phyloP scores from a whole-genome alignment of 1,140 invertebrate species.

The Portunus trituberculatus region DNA sequence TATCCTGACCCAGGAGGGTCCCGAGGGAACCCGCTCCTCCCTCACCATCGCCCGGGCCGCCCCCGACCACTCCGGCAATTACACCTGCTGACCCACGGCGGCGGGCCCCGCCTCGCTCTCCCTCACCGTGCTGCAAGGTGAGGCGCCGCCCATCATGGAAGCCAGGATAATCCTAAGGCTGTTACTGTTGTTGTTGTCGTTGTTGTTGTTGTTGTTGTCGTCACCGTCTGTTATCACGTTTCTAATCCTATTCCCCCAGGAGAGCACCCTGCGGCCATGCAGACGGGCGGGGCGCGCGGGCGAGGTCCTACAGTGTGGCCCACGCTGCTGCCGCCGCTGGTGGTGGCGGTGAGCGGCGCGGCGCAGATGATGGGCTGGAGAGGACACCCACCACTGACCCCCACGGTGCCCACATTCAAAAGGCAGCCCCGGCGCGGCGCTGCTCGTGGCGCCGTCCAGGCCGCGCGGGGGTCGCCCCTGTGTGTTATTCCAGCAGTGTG shows the following conservation, averaged over 20 bases:
- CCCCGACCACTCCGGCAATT: conserved; percentile 56
- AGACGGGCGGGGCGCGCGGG: conserved; percentile 44
- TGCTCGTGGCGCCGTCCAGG: too few species aligned
- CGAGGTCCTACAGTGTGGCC: neutral
- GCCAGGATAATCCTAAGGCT: too few species aligned
- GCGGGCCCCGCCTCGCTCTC: conserved; percentile 48
- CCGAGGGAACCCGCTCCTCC: neutral
- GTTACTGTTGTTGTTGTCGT: neutral
- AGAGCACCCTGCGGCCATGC: conserved; percentile 69
- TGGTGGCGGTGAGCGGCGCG: neutral
- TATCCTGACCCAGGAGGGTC: conserved; percentile 36
- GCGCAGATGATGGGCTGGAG: conserved; percentile 39
- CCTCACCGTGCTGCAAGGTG: conserved; percentile 54
- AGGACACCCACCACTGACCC: too few species aligned
- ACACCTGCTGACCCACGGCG: conserved; percentile 68
- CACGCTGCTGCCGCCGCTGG: neutral
- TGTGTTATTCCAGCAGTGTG: too few species aligned
- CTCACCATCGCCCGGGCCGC: conserved; percentile 50
- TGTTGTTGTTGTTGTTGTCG: neutral
- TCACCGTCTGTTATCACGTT: neutral
- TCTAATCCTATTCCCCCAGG: neutral
- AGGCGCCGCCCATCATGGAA: neutral
- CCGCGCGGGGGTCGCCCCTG: too few species aligned
- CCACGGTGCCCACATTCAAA: too few species aligned
- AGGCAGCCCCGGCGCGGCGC: too few species aligned